phyloP scores from a whole-genome alignment of 2,888 invertebrate species.

The Pharmacophagus antenor region DNA sequence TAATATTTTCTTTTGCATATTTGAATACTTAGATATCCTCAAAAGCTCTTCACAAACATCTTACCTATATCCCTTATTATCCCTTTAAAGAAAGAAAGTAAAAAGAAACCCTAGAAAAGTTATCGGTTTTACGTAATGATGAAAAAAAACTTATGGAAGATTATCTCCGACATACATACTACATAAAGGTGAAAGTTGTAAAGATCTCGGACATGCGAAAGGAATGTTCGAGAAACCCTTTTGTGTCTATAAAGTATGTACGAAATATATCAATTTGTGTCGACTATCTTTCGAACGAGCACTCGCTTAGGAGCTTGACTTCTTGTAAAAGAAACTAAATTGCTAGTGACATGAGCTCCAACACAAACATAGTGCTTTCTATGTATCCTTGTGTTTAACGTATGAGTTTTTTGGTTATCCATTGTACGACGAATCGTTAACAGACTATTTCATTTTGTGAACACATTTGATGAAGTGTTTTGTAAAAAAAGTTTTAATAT shows the following conservation, averaged over 20 bases:
- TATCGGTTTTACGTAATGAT: not conserved
- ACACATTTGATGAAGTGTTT: not conserved
- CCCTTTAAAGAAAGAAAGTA: not conserved
- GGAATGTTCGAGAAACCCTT: conserved; percentile 22
- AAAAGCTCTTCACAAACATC: not conserved
- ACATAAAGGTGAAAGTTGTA: conserved; percentile 11
- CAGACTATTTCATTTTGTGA: not conserved
- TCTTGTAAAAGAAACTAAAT: conserved; percentile 38
- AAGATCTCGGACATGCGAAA: conserved; percentile 11
- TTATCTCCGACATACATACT: conserved; percentile 9
- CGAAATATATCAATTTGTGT: conserved; percentile 31
- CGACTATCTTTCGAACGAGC: conserved; percentile 7
- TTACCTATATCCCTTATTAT: not conserved
- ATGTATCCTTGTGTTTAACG: conserved; percentile 29
- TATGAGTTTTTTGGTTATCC: conserved; percentile 26
- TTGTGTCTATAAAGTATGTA: conserved; percentile 22
- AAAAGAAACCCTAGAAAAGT: not conserved
- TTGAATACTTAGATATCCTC: not conserved
- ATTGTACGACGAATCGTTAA: not conserved
- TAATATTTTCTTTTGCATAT: too few relatives aligned
- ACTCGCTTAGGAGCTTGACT: conserved; percentile 30
- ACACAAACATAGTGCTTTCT: conserved; percentile 34
- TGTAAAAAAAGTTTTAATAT: not conserved
- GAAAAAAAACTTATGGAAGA: not conserved
- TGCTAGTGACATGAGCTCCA: conserved; percentile 36